Evolutionary conservation across 2,888 invertebrate genomes (phyloP).

Genomic region (Standfussiana lucernea): DNA sequence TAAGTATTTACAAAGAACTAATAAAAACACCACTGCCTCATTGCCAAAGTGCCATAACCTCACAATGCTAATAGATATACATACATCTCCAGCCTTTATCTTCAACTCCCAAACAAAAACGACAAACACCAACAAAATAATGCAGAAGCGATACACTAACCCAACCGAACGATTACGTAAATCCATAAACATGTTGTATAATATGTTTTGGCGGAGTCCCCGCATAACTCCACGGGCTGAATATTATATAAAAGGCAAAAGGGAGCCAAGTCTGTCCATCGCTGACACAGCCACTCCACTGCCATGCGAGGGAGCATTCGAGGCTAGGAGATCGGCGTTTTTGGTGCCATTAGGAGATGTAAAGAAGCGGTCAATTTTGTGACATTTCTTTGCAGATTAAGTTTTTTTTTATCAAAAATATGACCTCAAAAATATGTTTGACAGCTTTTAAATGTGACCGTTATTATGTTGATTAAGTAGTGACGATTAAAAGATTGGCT

Average conservation of each 20-base stretch:
- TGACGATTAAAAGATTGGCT: no score
- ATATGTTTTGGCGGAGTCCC: conserved; percentile 81
- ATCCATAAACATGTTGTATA: conserved; percentile 80
- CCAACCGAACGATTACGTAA: conserved; percentile 71
- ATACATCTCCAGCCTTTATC: not conserved
- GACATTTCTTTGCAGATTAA: not conserved
- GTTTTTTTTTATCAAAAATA: not conserved
- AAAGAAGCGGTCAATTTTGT: not conserved
- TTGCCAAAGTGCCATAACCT: not conserved
- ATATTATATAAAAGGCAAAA: conserved; percentile 83
- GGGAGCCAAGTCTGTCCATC: conserved; percentile 80
- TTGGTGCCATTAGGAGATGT: not conserved
- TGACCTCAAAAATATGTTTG: not conserved
- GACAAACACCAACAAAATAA: conserved; percentile 56
- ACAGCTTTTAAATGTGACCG: no score
- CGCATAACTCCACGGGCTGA: conserved; percentile 80
- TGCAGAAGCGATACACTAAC: conserved; percentile 51
- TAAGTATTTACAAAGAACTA: not conserved
- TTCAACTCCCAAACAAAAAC: conserved; percentile 7
- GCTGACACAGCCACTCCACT: conserved; percentile 83
- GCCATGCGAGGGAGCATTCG: conserved; percentile 70
- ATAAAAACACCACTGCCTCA: not conserved
- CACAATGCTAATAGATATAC: not conserved
- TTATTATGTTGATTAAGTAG: not conserved
- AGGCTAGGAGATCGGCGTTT: conserved; percentile 67